Percentiles rank a stretch among this genome's conserved stretches.
phyloP scores from a whole-genome alignment of 2,888 invertebrate genomes.

The Spodoptera littoralis region DNA sequence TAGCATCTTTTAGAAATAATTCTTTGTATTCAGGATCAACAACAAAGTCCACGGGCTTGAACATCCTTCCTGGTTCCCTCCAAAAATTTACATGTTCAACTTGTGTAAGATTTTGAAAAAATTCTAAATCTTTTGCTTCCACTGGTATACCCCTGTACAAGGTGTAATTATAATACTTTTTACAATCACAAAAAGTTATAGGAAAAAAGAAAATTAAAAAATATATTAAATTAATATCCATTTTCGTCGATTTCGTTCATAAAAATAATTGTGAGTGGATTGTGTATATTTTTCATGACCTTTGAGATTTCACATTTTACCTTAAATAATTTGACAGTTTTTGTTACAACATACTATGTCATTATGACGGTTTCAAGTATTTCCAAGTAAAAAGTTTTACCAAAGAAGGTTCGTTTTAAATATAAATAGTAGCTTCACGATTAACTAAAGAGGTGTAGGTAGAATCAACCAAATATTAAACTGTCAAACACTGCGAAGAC shows the following conservation, averaged over 20 bases:
- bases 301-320: slow-evolving; percentile 43
- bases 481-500: too few species aligned
- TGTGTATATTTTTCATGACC: slow-evolving; percentile 27
- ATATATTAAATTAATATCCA: slow-evolving; percentile 22
- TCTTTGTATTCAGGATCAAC: slow-evolving; percentile 65
- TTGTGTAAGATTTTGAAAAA: slow-evolving; percentile 63
- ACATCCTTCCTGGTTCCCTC: slow-evolving; percentile 66
- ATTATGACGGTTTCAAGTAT: background rate
- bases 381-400: background rate
- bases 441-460: too few species aligned
- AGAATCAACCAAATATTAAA: too few species aligned
- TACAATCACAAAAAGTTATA: slow-evolving; percentile 38
- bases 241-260: slow-evolving; percentile 27
- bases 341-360: background rate
- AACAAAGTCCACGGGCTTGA: slow-evolving; percentile 73
- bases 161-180: slow-evolving; percentile 68
- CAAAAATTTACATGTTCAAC: slow-evolving; percentile 70
- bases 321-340: slow-evolving; percentile 19
- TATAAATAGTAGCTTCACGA: too few species aligned
- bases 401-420: background rate
- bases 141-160: slow-evolving; percentile 72
- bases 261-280: slow-evolving; percentile 10
- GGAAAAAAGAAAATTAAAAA: slow-evolving; percentile 13
- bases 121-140: slow-evolving; percentile 64
- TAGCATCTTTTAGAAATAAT: slow-evolving; percentile 60